Base-by-base conservation (phyloP, 30 jellyfish, hydroid and myxozoan species). In the Hydractinia echinata region DNA sequence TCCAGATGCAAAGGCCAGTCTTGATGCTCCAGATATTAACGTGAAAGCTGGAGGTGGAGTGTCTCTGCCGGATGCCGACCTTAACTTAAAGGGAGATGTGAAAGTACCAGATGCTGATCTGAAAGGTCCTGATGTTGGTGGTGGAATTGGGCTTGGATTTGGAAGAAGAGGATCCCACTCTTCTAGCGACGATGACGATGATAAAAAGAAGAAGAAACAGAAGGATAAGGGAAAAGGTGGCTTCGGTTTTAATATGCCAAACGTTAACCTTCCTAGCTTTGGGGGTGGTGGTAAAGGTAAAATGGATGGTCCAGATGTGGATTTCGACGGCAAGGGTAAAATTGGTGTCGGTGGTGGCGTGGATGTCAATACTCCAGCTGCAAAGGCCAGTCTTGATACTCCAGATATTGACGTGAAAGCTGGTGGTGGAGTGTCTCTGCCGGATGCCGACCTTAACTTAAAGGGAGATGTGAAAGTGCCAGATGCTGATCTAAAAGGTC, bases 371-470 rank as follows among this genome's bases (percentile, higher is more conserved):
- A 0, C 51, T 5, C 81, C 81, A 5, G 81, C 4, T 50, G 81
- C 81, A 7, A 71, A 71, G 18, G 61, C 61, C 61, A 50, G 53
- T 71, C 9, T 71, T 4, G 61, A 77, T 55, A 55, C 79, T 16
- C 85, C 85, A 77, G 85, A 77, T 10, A 54, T 60, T 50, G 82
- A 77, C 53, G 83, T 77, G 53, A 56, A 77, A 19, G 85, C 69
- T 9, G 66, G 66, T 48, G 61, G 51, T 20, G 66, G 66, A 30
- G 83, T 66, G 51, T 66, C 51, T 50, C 51, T 20, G 11, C 83
- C 83, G 30, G 79, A 52, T 77, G 73, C 58, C 21, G 76, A 77
- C 30, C 55, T 55, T 4, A 77, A 77, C 4, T 11, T 77, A 14
- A 49, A 77, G 60, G 85, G 85, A 18, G 55, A 72, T n/a, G 13